Evolutionary conservation across 2,888 invertebrate genomes (phyloP).

Genomic region (Hirtodrosophila histrioides): DNA sequence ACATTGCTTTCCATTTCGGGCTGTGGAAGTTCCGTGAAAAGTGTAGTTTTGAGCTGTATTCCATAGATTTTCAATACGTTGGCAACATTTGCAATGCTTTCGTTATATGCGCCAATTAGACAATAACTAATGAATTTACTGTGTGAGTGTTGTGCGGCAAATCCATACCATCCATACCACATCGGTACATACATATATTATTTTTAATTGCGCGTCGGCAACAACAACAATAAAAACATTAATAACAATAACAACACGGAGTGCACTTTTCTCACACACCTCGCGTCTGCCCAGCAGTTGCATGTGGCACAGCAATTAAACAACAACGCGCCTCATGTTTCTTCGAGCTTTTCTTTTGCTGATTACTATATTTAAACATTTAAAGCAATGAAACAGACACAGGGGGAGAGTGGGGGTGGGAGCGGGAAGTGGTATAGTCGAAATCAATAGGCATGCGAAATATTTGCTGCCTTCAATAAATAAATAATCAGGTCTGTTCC

Average conservation of each 20-base stretch:
- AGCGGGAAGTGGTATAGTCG: constrained; percentile 14
- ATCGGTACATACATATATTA: constrained; percentile 53
- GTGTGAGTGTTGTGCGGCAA: constrained; percentile 40
- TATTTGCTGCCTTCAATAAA: constrained; percentile 44
- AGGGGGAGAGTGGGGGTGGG: neutral
- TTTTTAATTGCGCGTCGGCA: constrained; percentile 50
- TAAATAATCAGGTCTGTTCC: constrained; percentile 2
- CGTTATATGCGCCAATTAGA: constrained; percentile 78
- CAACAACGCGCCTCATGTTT: constrained; percentile 57
- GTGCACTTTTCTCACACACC: constrained; percentile 57
- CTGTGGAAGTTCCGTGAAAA: too few relatives aligned
- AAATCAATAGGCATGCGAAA: constrained; percentile 70
- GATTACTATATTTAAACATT: constrained; percentile 73
- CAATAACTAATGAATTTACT: constrained; percentile 75
- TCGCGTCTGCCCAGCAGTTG: constrained; percentile 41
- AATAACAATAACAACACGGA: constrained; percentile 19
- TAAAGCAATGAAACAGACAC: constrained; percentile 46
- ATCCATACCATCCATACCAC: constrained; percentile 35
- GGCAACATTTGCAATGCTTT: constrained; percentile 57
- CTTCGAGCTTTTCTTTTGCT: constrained; percentile 58
- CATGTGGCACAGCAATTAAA: constrained; percentile 73
- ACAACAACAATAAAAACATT: constrained; percentile 14
- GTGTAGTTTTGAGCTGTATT: too few relatives aligned
- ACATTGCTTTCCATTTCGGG: too few relatives aligned
- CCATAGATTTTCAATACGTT: neutral